A percentile compares a stretch with the other conserved stretches of the same genome.
Conservation (phyloP, 2,113 vertebrate species). For the Nannobrachium achirus region DNA sequence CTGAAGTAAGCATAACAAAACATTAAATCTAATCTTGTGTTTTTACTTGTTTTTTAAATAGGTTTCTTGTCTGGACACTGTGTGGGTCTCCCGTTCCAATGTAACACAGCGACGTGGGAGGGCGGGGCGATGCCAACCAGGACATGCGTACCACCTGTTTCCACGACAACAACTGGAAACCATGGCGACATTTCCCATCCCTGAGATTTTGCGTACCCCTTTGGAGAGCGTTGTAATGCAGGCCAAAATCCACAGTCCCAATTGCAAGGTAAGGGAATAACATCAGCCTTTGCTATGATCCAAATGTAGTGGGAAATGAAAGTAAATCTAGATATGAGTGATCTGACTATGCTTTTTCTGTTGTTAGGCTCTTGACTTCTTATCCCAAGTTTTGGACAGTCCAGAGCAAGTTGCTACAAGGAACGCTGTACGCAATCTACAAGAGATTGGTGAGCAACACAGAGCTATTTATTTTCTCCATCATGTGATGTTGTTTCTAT, state of each 20-base stretch:
- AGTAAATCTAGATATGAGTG: neutral
- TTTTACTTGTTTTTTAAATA: slow-evolving; percentile 43
- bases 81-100: slow-evolving; percentile 94
- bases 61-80: slow-evolving; percentile 95
- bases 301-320: too few relatives aligned
- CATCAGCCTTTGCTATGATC: neutral
- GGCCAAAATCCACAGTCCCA: slow-evolving; percentile 94
- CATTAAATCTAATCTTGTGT: too few relatives aligned
- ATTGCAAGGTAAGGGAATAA: slow-evolving; percentile 81
- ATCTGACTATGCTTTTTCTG: neutral
- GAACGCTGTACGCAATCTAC: slow-evolving; percentile 87
- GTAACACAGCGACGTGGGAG: slow-evolving; percentile 92
- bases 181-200: slow-evolving; percentile 89
- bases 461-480: neutral
- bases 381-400: slow-evolving; percentile 94
- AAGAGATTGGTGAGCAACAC: slow-evolving; percentile 87
- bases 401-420: slow-evolving; percentile 86
- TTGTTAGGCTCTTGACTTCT: slow-evolving; percentile 89
- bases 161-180: slow-evolving; percentile 84
- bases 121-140: slow-evolving; percentile 94
- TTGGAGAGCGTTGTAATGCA: slow-evolving; percentile 95
- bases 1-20: too few relatives aligned
- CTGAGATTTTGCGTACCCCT: slow-evolving; percentile 94
- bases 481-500: neutral
- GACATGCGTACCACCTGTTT: slow-evolving; percentile 94